phyloP scores from a whole-genome alignment of 2,888 invertebrate genomes.

The Ctenicera cuprea region DNA sequence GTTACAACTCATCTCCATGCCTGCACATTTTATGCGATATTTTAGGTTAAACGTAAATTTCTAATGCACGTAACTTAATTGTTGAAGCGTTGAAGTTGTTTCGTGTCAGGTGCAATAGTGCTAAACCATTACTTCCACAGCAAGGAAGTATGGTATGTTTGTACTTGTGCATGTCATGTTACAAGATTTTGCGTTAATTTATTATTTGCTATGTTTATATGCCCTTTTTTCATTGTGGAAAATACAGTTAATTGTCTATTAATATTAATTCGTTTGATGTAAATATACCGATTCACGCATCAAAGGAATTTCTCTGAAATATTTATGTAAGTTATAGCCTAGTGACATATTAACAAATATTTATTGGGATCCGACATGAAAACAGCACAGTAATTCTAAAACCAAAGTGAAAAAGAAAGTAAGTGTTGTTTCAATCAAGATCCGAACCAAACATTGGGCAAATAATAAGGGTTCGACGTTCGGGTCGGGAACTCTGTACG shows the following conservation, averaged over 20 bases:
- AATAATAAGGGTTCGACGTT: slow-evolving; percentile 54
- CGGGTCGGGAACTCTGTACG: slow-evolving; percentile 51
- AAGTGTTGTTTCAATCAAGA: slow-evolving; percentile 45
- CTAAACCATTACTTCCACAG: background rate
- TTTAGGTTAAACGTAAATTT: too few species aligned
- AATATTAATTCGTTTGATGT: background rate
- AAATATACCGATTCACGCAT: too few species aligned
- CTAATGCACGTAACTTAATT: slow-evolving; percentile 5
- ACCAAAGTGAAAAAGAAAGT: background rate
- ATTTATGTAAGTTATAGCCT: too few species aligned
- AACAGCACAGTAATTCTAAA: slow-evolving; percentile 1
- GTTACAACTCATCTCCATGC: too few species aligned
- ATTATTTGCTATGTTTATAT: too few species aligned
- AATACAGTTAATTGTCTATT: too few species aligned
- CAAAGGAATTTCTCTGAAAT: too few species aligned
- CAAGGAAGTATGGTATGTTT: slow-evolving; percentile 9
- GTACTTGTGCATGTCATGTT: too few species aligned
- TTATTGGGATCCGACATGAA: background rate
- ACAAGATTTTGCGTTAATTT: too few species aligned
- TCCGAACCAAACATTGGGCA: slow-evolving; percentile 51
- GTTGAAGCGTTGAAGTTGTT: background rate
- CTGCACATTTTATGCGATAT: too few species aligned
- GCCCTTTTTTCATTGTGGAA: too few species aligned
- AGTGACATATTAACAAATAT: background rate
- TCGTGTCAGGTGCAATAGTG: slow-evolving; percentile 28